Evolutionary conservation across 2,888 invertebrate species (phyloP).

Genomic region (Amblyjoppa proteus): DNA sequence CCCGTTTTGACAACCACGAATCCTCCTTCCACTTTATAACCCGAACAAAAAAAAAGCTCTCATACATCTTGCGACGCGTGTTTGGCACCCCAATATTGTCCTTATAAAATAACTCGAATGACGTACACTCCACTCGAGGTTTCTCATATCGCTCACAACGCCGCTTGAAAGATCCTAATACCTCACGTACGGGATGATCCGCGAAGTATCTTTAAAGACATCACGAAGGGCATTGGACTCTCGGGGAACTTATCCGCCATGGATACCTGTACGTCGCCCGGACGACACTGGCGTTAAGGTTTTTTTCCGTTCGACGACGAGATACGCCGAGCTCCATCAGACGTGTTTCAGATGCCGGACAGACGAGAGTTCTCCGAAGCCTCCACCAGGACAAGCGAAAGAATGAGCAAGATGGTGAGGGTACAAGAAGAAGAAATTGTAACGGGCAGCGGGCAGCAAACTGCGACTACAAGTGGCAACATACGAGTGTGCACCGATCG

Average conservation of each 20-base stretch:
- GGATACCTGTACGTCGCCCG: slow-evolving; percentile 68
- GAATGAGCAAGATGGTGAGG: slow-evolving; percentile 63
- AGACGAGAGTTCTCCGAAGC: slow-evolving; percentile 70
- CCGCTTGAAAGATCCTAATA: neutral
- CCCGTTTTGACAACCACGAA: neutral
- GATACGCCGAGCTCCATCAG: slow-evolving; percentile 65
- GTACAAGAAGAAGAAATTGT: slow-evolving; percentile 69
- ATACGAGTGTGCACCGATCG: slow-evolving; percentile 74
- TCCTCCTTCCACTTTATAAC: neutral
- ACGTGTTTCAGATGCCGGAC: slow-evolving; percentile 72
- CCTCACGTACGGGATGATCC: slow-evolving; percentile 20
- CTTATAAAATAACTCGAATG: neutral
- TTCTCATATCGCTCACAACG: neutral
- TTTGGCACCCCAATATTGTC: neutral
- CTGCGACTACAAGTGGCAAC: slow-evolving; percentile 54
- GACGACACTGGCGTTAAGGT: slow-evolving; percentile 76
- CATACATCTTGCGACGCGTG: neutral
- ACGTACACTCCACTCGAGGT: neutral
- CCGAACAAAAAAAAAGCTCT: neutral
- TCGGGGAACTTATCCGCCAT: slow-evolving; percentile 44
- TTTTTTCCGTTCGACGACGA: slow-evolving; percentile 72
- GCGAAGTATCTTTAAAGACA: slow-evolving; percentile 70
- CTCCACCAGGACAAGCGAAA: slow-evolving; percentile 59
- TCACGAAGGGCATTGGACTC: slow-evolving; percentile 70
- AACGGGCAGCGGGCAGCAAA: slow-evolving; percentile 66